phyloP scores from a whole-genome alignment of 2,888 invertebrate genomes.

The Euphydryas editha region DNA sequence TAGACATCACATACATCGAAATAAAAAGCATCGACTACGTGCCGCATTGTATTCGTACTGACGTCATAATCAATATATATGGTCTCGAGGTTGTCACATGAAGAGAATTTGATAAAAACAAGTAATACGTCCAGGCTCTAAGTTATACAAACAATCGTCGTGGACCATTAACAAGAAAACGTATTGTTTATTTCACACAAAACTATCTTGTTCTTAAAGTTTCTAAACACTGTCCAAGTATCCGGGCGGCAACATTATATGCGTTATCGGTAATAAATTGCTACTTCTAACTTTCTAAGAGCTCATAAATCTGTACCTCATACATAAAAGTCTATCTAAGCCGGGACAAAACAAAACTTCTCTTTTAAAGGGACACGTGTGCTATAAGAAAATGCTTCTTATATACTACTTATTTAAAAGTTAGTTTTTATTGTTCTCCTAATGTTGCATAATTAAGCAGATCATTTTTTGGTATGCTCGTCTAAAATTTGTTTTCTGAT shows the following conservation, averaged over 20 bases:
- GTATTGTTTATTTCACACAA: background rate
- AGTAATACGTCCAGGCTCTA: background rate
- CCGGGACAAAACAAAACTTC: constrained; percentile 15
- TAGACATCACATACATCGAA: no score
- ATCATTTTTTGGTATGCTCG: no score
- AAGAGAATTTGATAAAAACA: background rate
- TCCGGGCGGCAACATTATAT: constrained; percentile 36
- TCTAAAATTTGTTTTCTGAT: no score
- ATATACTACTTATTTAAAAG: background rate
- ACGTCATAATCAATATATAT: background rate
- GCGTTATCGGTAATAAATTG: constrained; percentile 53
- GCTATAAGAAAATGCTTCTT: background rate
- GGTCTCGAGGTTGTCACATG: no score
- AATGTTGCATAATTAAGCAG: background rate
- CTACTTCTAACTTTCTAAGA: constrained; percentile 46
- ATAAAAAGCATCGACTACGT: no score
- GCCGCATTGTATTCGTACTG: background rate
- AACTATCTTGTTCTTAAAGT: constrained; percentile 1
- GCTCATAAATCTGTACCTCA: constrained; percentile 49
- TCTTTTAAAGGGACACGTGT: background rate
- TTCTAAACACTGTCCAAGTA: constrained; percentile 15
- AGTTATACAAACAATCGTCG: background rate
- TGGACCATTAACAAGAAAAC: background rate
- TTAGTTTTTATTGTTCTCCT: background rate
- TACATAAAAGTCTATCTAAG: constrained; percentile 43